Base-by-base conservation (phyloP, 2,888 invertebrate genomes). In the Mesoligia furuncula region DNA sequence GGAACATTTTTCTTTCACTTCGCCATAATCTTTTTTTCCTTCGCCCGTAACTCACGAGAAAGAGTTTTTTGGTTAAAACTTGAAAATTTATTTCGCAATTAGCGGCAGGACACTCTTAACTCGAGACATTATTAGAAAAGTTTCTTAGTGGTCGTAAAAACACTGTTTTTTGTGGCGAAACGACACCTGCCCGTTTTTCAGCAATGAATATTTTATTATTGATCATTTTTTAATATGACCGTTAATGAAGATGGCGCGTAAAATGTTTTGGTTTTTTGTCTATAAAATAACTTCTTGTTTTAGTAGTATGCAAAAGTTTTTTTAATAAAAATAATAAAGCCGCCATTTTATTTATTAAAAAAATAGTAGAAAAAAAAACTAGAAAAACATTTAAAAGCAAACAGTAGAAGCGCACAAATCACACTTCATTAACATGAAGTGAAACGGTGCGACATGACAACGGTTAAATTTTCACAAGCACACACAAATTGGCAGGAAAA, bases 71-170 rank as follows among this genome's bases (percentile, higher is more conserved):
- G 93, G 94, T 92, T 90, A 89, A 94, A 96, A 96, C 94, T 95
- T 94, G 95, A 90, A 94, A 96, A 96, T 96, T 96, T 96, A 96
- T 96, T 94, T 95, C 93, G 96, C 94, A 96, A 96, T 96, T 96
- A 96, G 95, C 94, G 95, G 93, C 90, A 91, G 89, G 86, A 86
- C 92, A 92, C 93, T 94, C 93, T 94, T 93, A 93, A 94, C 93
- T 92, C 90, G 90, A 89, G 91, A 96, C 96, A 95, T 96, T 96
- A 96, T 96, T 95, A 95, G 95, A 95, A 96, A 96, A 96, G 92
- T 96, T 96, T 95, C 91, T 95, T 94, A 94, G 93, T 91, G 95
- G 92, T 92, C 94, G 93, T 95, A 95, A 95, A 95, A 95, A 95
- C 92, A 87, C 78, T 81, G 91, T 93, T 95, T 95, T 95, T 95